Evolutionary conservation across 2,113 vertebrate genomes (phyloP).

Genomic region (Polypterus senegalus): DNA sequence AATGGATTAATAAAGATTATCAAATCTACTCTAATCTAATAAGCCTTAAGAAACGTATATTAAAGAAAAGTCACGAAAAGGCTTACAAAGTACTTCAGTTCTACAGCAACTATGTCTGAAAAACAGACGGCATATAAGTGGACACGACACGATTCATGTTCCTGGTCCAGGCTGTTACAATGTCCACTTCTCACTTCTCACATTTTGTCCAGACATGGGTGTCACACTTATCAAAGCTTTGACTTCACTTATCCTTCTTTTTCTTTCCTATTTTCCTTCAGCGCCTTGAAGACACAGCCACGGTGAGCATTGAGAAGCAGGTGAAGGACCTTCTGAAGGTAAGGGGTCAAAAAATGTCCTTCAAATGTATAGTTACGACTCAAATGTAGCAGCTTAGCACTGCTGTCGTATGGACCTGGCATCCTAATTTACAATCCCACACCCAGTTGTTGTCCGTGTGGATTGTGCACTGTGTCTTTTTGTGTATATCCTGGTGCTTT

Average conservation of each 20-base stretch:
- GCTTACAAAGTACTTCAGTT: background rate
- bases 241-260: background rate
- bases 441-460: no score
- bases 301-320: conserved; percentile 51
- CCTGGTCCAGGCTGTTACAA: background rate
- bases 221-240: background rate
- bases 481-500: no score
- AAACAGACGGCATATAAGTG: background rate
- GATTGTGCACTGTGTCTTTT: no score
- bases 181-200: no score
- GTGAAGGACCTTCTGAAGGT: conserved; percentile 68
- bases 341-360: conserved; percentile 19
- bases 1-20: no score
- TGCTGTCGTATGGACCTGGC: no score
- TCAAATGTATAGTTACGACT: no score
- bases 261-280: conserved; percentile 16
- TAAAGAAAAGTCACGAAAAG: no score
- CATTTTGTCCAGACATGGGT: fast-evolving
- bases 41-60: no score
- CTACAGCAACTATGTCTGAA: background rate
- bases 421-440: no score
- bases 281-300: conserved; percentile 27
- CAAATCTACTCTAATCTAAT: no score
- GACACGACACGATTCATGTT: background rate
- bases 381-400: no score